phyloP scores from a whole-genome alignment of 2,113 vertebrate species.

The Sylvia atricapilla region DNA sequence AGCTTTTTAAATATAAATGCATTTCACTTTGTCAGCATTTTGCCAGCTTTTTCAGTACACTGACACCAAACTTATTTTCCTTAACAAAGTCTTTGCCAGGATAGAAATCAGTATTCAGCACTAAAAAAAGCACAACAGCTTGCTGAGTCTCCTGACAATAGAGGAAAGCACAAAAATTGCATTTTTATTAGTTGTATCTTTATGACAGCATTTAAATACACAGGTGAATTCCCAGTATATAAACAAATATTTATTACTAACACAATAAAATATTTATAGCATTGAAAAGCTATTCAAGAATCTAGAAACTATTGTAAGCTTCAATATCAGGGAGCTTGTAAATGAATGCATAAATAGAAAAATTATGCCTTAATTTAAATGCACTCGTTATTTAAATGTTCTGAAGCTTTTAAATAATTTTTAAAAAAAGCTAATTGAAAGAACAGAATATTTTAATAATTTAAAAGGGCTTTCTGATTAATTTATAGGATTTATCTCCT shows the following conservation, averaged over 20 bases:
- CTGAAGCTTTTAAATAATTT: constrained; percentile 27
- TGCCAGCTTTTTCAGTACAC: not conserved
- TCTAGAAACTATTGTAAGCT: constrained; percentile 30
- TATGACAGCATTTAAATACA: constrained; percentile 36
- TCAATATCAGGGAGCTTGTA: constrained; percentile 12
- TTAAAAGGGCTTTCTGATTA: constrained; percentile 18
- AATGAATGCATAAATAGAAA: constrained; percentile 52
- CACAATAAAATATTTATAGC: constrained; percentile 52
- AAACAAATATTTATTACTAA: constrained; percentile 60
- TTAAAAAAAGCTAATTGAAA: constrained; percentile 35
- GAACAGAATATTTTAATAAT: constrained; percentile 33
- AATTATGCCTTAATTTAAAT: constrained; percentile 53
- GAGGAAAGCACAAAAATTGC: constrained; percentile 25
- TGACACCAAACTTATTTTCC: not conserved
- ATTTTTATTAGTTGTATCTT: constrained; percentile 51
- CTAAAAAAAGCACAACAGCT: constrained; percentile 26
- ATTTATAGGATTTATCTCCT: not conserved
- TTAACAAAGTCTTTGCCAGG: constrained; percentile 4
- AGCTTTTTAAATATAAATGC: not conserved
- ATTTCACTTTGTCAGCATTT: not conserved
- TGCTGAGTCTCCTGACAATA: constrained; percentile 27
- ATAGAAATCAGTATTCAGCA: constrained; percentile 33
- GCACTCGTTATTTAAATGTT: constrained; percentile 15
- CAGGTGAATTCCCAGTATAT: constrained; percentile 28
- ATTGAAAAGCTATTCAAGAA: constrained; percentile 29